phyloP scores from a whole-genome alignment of 37 sponge, comb jelly and placozoan genomes.

The Chondrosia reniformis region DNA sequence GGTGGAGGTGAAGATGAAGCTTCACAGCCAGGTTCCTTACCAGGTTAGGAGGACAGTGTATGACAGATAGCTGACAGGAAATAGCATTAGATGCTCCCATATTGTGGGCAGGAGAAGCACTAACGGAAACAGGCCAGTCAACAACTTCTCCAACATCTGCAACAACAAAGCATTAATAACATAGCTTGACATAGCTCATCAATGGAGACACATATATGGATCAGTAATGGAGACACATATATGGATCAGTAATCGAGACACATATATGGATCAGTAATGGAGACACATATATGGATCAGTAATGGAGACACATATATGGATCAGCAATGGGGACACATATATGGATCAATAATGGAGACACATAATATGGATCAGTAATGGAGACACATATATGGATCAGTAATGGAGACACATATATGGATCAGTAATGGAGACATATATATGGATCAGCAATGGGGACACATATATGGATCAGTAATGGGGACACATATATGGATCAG shows the following conservation, averaged over 20 bases:
- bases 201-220: not conserved
- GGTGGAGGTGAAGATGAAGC: no score
- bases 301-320: no score
- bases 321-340: no score
- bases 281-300: no score
- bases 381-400: not conserved
- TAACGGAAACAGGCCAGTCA: conserved; percentile 24
- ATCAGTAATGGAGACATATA: not conserved
- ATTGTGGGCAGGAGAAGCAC: conserved; percentile 47
- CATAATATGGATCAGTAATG: no score
- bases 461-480: not conserved
- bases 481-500: not conserved
- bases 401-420: not conserved
- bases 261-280: not conserved
- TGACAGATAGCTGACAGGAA: conserved; percentile 39
- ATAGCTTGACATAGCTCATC: not conserved
- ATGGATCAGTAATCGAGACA: not conserved
- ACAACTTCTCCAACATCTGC: conserved; percentile 11
- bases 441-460: no score
- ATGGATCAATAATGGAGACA: no score
- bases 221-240: not conserved
- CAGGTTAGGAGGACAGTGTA: conserved; percentile 33
- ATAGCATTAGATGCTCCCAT: conserved; percentile 66
- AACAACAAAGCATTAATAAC: not conserved
- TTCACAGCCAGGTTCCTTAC: no score